Percentiles rank a stretch among this genome's conserved stretches.
Conservation (phyloP, 2,888 invertebrate genomes). For the Protula sp. region DNA sequence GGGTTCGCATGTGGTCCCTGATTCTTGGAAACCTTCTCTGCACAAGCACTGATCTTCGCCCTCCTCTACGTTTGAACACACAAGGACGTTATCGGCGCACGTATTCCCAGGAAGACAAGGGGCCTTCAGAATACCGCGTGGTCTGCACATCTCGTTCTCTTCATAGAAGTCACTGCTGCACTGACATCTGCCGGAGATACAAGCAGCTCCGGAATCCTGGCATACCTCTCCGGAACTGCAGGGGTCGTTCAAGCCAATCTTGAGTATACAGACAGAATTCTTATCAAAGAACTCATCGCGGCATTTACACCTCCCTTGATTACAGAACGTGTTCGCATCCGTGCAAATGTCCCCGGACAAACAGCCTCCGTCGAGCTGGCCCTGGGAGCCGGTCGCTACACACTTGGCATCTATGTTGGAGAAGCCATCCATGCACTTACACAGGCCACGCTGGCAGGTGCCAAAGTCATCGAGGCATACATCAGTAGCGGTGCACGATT, state of each 20-base stretch:
- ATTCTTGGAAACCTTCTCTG: conserved; percentile 1
- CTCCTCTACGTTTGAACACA: conserved; percentile 7
- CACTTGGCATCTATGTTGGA: background rate
- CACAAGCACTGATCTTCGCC: conserved; percentile 6
- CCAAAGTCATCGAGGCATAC: conserved; percentile 7
- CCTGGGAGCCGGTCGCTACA: conserved; percentile 1
- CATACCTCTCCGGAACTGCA: conserved; percentile 12
- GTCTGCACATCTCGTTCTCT: background rate
- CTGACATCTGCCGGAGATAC: conserved; percentile 12
- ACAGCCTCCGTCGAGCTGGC: conserved; percentile 8
- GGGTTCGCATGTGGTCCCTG: background rate
- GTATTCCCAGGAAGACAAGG: conserved; percentile 12
- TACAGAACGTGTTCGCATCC: conserved; percentile 2
- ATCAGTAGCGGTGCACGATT: conserved; percentile 5
- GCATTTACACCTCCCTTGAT: conserved; percentile 6
- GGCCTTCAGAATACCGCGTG: conserved; percentile 10
- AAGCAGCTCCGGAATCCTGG: conserved; percentile 9
- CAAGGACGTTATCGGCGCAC: conserved; percentile 15
- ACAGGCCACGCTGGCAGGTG: conserved; percentile 8
- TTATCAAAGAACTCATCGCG: conserved; percentile 1
- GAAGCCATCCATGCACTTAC: conserved; percentile 10
- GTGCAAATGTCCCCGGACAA: background rate
- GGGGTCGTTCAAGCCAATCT: conserved; percentile 7
- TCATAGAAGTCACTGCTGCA: conserved; percentile 9
- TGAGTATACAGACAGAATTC: conserved; percentile 1